These are phyloP conservation scores for Copsychus sechellarum DNA, from an alignment of 2,113 vertebrate genomes.

Conservation along the genomic window DNA sequence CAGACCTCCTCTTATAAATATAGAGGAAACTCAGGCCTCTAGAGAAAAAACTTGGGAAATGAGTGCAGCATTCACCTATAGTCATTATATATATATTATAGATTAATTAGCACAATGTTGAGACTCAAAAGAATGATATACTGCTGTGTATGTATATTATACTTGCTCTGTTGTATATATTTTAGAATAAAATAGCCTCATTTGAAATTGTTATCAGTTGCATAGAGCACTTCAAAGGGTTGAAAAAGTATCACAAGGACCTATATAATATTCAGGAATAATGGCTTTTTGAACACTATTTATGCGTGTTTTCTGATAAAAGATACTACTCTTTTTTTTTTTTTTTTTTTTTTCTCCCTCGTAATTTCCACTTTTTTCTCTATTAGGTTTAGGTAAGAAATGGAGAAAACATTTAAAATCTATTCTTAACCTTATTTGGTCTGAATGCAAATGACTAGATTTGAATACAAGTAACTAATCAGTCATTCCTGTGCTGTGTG, in stretches of 20 bases:
- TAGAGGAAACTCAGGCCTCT: not conserved
- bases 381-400: not conserved
- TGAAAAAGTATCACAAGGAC: not conserved
- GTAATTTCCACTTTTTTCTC: not conserved
- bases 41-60: not conserved
- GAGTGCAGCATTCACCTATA: not conserved
- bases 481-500: not conserved
- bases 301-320: not conserved
- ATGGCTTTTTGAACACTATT: not conserved
- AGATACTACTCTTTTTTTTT: not conserved
- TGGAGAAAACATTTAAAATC: not conserved
- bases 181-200: not conserved
- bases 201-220: not conserved
- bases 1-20: not conserved
- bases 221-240: not conserved
- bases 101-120: not conserved
- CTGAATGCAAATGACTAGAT: not conserved
- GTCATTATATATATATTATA: not conserved
- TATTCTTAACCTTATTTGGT: not conserved
- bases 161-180: not conserved
- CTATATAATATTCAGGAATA: not conserved
- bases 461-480: not conserved
- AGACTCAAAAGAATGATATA: not conserved
- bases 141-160: not conserved
- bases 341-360: not conserved